Evolutionary conservation across 2,888 invertebrate genomes (phyloP).

Genomic region (Cinara cedri): DNA sequence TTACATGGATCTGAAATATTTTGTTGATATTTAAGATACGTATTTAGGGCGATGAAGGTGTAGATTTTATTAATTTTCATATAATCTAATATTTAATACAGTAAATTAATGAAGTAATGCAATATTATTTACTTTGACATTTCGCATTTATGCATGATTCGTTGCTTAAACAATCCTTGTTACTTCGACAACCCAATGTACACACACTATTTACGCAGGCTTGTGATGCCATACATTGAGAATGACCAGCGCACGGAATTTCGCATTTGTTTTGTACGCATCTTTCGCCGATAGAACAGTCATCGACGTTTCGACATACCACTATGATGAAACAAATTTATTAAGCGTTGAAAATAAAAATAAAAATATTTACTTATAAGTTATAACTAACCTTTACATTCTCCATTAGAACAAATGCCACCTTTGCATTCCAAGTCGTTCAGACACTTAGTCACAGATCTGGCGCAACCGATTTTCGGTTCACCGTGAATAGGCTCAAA

Average conservation of each 20-base stretch:
- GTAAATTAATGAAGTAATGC: not conserved
- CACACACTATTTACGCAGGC: slow-evolving; percentile 83
- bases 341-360: slow-evolving; percentile 27
- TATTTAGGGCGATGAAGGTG: too few species aligned
- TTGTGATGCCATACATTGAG: slow-evolving; percentile 79
- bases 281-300: slow-evolving; percentile 71
- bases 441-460: slow-evolving; percentile 71
- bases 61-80: not conserved
- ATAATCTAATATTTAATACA: not conserved
- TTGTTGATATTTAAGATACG: too few species aligned
- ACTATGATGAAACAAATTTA: too few species aligned
- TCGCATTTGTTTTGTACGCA: slow-evolving; percentile 74
- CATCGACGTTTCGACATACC: slow-evolving; percentile 60
- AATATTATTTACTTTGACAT: slow-evolving; percentile 71
- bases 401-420: slow-evolving; percentile 79
- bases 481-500: slow-evolving; percentile 74
- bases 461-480: slow-evolving; percentile 74
- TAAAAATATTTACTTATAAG: not conserved
- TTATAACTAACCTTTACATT: slow-evolving; percentile 72
- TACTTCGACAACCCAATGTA: slow-evolving; percentile 81
- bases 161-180: slow-evolving; percentile 77
- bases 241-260: slow-evolving; percentile 79
- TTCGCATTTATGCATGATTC: slow-evolving; percentile 84
- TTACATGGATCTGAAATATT: slow-evolving; percentile 73
- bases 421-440: slow-evolving; percentile 79